These are phyloP conservation scores for Hydrochoerus hydrochaeris DNA, from an alignment of 2,113 vertebrate species.

Conservation along the genomic window DNA sequence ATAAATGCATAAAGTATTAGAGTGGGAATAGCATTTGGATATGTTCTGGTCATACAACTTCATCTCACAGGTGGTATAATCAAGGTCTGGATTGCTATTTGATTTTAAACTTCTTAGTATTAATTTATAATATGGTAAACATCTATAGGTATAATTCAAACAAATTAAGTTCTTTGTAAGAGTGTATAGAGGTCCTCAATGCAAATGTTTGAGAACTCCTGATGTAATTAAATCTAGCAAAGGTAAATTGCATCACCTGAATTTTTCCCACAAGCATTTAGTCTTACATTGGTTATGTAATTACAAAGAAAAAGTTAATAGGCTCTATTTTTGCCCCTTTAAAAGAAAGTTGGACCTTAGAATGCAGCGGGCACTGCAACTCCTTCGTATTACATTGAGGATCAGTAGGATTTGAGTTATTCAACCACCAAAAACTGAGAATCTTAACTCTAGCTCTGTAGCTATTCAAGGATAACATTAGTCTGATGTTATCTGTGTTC, in stretches of 20 bases:
- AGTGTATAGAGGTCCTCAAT: not conserved
- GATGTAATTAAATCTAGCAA: not conserved
- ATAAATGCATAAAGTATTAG: not conserved
- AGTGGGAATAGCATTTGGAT: not conserved
- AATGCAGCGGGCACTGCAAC: no score
- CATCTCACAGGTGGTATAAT: not conserved
- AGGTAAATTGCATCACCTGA: not conserved
- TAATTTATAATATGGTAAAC: conserved; percentile 4
- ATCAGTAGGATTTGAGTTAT: not conserved
- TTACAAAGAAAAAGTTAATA: not conserved
- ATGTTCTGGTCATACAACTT: not conserved
- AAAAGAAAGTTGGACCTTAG: not conserved
- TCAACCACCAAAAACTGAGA: not conserved
- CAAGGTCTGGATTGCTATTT: not conserved
- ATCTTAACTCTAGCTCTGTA: not conserved
- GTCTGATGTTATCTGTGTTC: not conserved
- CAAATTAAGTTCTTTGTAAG: conserved; percentile 13
- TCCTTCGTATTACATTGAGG: not conserved
- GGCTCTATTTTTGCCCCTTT: not conserved
- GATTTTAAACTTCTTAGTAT: not conserved
- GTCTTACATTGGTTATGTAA: not conserved
- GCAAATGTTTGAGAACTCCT: not conserved
- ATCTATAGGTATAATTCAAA: not conserved
- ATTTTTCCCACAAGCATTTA: not conserved
- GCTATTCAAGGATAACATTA: not conserved